These are phyloP conservation scores for Chionomys nivalis DNA, from an alignment of 2,113 vertebrate species.

Conservation along the genomic window DNA sequence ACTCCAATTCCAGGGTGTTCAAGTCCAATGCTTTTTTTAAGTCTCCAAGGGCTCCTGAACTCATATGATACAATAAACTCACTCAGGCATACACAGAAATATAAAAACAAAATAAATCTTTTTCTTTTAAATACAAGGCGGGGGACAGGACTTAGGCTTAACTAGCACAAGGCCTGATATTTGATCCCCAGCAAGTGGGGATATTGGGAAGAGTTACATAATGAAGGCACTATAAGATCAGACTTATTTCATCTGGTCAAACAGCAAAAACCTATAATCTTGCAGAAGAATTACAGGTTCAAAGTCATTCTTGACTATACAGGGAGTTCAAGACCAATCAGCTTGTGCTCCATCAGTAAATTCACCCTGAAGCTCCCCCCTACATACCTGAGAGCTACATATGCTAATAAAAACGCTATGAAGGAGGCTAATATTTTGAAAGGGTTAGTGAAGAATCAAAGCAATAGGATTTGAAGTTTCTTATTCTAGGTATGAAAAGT, in stretches of 20 bases:
- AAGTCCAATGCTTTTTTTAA: neutral
- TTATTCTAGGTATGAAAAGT: neutral
- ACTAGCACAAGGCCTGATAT: neutral
- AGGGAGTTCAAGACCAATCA: neutral
- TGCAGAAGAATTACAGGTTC: neutral
- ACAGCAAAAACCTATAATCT: neutral
- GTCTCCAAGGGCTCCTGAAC: neutral
- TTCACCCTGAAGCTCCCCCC: neutral
- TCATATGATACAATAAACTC: neutral
- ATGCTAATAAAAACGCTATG: neutral
- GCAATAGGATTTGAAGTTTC: neutral
- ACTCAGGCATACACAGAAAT: neutral
- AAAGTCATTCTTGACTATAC: neutral
- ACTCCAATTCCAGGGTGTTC: neutral
- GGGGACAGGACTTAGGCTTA: neutral
- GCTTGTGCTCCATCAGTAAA: neutral
- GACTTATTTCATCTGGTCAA: neutral
- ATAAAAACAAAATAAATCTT: neutral
- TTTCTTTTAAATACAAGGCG: neutral
- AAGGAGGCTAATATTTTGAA: neutral
- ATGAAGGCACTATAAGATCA: neutral
- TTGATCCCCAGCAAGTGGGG: neutral
- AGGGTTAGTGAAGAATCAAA: neutral
- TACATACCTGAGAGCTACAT: too few relatives aligned
- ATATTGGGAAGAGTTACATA: neutral